A percentile compares a stretch with the other conserved stretches of the same genome.
Evolutionary conservation across 2,797 vertebrate species (phyloP).

Genomic region (Bothrops alternatus): DNA sequence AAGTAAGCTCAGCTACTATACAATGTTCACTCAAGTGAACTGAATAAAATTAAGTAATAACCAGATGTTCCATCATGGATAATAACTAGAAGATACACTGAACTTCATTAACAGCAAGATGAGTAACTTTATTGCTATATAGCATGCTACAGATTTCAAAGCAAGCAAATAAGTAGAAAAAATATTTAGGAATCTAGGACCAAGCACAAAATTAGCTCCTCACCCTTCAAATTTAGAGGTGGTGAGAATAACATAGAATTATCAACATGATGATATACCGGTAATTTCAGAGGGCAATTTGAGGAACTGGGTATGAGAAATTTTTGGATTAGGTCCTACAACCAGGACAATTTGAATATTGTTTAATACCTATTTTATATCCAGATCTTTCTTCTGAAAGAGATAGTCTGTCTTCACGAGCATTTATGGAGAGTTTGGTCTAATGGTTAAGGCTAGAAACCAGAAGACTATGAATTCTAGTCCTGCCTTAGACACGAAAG

Average conservation of each 20-base stretch:
- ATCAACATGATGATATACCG: neutral
- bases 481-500: neutral
- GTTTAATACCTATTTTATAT: neutral
- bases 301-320: neutral
- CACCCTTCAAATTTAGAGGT: neutral
- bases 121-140: neutral
- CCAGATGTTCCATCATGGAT: neutral
- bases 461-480: neutral
- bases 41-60: neutral
- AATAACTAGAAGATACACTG: neutral
- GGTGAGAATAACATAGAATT: neutral
- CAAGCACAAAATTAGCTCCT: neutral
- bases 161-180: neutral
- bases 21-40: neutral
- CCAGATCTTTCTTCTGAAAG: neutral
- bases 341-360: neutral
- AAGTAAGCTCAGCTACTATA: neutral
- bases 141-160: neutral
- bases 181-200: neutral
- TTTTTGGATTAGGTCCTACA: neutral
- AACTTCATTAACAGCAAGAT: neutral
- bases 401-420: neutral
- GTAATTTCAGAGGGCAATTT: neutral
- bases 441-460: neutral
- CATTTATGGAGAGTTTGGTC: neutral